Base-by-base conservation (phyloP, 64 coral and sea anemone species). In the Porites lutea region DNA sequence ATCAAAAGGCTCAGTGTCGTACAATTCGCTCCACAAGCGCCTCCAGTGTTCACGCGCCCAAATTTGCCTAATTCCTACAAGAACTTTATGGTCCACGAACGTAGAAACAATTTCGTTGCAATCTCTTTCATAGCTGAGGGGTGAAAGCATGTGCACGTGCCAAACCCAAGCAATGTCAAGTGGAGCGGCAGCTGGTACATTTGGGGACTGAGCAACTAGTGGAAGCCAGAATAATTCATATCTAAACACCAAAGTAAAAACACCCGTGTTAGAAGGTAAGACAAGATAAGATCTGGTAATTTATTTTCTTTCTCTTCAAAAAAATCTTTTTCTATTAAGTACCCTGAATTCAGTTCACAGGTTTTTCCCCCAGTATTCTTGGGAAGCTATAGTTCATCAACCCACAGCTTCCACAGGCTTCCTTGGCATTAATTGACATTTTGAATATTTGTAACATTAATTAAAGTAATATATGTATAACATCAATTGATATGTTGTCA, bases 151-250 rank as follows among this genome's bases (percentile, higher is more conserved):
- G 27, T 37, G 27, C 50, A 94, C 78, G 37, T 94, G 88, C 92
- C 92, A 94, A 48, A 94, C 78, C 92, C 92, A 94, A 2, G 92
- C 92, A 13, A 94, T 86, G 57, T 94, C 92, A 63, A 89, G 65
- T 48, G 92, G 92, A 16, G 92, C 92, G 21, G 86, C 72, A 13
- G 78, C 23, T 48, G 78, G 13, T 15, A 27, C 18, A 48, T 12
- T 20, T 7, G 27, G 37, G 6, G 27, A 61, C 13, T 48, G 59
- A 37, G 88, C 88, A n/a, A 59, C 88, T 50, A 89, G 51, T 4
- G 88, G 88, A 15, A 89, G 72, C 88, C 88, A 89, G 27, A 37
- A 65, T 27, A 62, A 53, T 15, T 89, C 88, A n/a, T 80, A 80
- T 48, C 92, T 59, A 59, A 59, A 59, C 58, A 37, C 7, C 58